Percentiles rank a stretch among this genome's conserved stretches.
Evolutionary conservation across 2,113 vertebrate species (phyloP).

Genomic region (Anoplopoma fimbria): DNA sequence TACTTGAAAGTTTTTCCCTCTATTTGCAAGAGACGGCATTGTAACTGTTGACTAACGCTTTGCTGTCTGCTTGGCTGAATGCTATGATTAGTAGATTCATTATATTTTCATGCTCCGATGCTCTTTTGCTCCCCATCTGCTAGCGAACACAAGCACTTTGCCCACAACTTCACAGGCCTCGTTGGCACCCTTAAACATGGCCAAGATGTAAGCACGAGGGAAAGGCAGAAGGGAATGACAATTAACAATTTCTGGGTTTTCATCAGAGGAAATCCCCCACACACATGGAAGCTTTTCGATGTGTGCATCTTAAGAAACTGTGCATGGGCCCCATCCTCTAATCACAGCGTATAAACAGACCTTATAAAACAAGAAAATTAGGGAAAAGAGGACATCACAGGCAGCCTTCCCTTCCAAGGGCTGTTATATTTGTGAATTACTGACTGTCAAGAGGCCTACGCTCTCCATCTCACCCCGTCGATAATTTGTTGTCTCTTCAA

Average conservation of each 20-base stretch:
- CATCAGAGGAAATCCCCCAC: background rate
- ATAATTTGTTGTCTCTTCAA: constrained; percentile 65
- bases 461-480: constrained; percentile 41
- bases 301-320: background rate
- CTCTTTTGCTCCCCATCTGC: constrained; percentile 72
- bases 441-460: constrained; percentile 32
- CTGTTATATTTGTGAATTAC: constrained; percentile 45
- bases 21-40: constrained; percentile 18
- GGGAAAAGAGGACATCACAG: constrained; percentile 18
- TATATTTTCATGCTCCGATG: constrained; percentile 77
- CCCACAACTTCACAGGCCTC: constrained; percentile 49
- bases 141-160: constrained; percentile 45
- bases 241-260: constrained; percentile 13
- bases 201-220: constrained; percentile 5
- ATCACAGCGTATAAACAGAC: background rate
- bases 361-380: constrained; percentile 10
- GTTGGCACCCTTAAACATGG: constrained; percentile 17
- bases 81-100: constrained; percentile 79
- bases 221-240: constrained; percentile 18
- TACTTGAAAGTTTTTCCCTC: constrained; percentile 2
- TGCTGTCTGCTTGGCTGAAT: constrained; percentile 56
- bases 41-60: constrained; percentile 54
- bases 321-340: constrained; percentile 4
- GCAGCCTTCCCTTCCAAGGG: constrained; percentile 18
- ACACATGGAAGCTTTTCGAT: background rate